These are phyloP conservation scores for Hassar affinis DNA, from an alignment of 2,113 vertebrate species.

Conservation along the genomic window DNA sequence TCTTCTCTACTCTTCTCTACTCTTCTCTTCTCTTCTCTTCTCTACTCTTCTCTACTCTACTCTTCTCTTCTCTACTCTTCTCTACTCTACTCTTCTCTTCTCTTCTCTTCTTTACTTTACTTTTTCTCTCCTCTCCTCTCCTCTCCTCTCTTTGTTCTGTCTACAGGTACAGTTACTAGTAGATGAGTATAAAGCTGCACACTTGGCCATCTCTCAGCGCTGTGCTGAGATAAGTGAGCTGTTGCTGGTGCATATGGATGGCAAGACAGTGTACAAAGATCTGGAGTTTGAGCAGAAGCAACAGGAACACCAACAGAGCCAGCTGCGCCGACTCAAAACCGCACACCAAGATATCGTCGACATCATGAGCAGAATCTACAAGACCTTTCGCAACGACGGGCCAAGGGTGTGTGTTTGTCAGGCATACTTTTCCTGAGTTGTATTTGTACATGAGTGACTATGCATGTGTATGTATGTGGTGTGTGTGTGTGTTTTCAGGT, in stretches of 20 bases:
- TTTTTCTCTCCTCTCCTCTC: no score
- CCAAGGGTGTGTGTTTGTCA: constrained; percentile 67
- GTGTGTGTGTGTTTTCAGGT: constrained; percentile 68
- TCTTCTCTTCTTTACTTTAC: no score
- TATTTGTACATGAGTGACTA: neutral
- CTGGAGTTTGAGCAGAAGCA: constrained; percentile 81
- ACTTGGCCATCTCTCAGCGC: constrained; percentile 67
- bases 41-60: no score
- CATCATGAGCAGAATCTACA: constrained; percentile 74
- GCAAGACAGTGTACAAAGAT: constrained; percentile 76
- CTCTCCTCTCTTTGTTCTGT: constrained; percentile 4
- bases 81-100: no score
- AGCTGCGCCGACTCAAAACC: constrained; percentile 65
- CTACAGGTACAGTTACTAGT: constrained; percentile 72
- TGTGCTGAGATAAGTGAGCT: constrained; percentile 78
- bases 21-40: no score
- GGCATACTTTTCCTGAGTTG: neutral
- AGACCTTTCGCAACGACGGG: constrained; percentile 78
- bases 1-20: no score
- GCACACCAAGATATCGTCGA: constrained; percentile 71
- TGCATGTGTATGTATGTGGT: neutral
- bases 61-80: no score
- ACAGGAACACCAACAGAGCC: constrained; percentile 63
- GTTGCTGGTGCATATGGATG: constrained; percentile 75
- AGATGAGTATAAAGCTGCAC: constrained; percentile 77